phyloP scores from a whole-genome alignment of 2,797 vertebrate genomes.

The Alectoris magna region DNA sequence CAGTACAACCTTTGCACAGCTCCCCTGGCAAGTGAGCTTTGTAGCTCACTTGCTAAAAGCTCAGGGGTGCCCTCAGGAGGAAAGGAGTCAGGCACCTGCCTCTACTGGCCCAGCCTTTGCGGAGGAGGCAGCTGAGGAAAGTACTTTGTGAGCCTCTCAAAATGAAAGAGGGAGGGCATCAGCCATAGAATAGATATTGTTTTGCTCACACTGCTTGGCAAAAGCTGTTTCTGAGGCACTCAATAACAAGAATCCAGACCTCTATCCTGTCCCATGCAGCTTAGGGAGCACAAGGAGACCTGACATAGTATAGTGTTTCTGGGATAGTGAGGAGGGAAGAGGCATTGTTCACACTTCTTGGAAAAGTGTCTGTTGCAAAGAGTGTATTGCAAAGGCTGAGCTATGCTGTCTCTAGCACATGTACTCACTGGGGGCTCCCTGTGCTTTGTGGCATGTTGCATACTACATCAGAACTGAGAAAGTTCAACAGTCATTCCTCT shows the following conservation, averaged over 20 bases:
- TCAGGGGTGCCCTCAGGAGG: too few species aligned
- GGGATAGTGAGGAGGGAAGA: neutral
- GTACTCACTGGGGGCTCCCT: neutral
- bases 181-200: neutral
- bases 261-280: neutral
- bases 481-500: neutral
- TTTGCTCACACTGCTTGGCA: neutral
- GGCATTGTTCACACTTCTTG: neutral
- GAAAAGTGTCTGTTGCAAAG: neutral
- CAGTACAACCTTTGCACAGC: neutral
- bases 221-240: neutral
- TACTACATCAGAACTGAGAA: neutral
- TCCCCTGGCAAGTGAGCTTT: neutral
- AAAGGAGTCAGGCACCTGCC: neutral
- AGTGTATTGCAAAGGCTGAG: neutral
- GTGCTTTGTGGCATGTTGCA: neutral
- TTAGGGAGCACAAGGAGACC: too few species aligned
- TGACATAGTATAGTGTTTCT: neutral
- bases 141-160: neutral
- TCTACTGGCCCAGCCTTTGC: neutral
- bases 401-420: neutral
- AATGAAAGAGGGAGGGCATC: neutral
- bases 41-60: neutral
- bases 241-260: neutral
- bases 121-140: neutral